A percentile compares a stretch with the other conserved stretches of the same genome.
These are phyloP conservation scores for Anarsia innoxiella DNA, from an alignment of 2,888 invertebrate genomes.

Conservation along the genomic window DNA sequence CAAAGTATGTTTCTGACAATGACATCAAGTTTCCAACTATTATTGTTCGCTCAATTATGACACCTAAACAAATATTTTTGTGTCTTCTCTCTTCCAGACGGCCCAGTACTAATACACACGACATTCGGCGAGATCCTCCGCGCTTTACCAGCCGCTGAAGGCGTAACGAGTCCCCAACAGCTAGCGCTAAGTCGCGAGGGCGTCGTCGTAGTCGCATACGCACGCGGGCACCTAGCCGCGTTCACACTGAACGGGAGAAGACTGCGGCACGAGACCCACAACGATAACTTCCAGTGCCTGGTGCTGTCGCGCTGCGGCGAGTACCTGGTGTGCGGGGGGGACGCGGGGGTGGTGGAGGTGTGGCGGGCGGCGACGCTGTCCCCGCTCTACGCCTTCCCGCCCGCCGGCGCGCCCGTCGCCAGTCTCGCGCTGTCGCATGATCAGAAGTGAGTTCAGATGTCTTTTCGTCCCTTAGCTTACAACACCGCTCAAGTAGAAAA, in stretches of 20 bases:
- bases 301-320: conserved; percentile 97
- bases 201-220: conserved; percentile 95
- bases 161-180: conserved; percentile 85
- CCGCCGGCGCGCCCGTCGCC: conserved; percentile 95
- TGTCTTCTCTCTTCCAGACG: no score
- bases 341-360: conserved; percentile 97
- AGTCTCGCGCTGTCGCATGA: conserved; percentile 98
- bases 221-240: conserved; percentile 92
- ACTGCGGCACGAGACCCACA: conserved; percentile 92
- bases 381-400: conserved; percentile 97
- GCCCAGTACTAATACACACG: conserved; percentile 97
- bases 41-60: no score
- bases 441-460: conserved; percentile 93
- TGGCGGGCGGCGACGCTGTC: conserved; percentile 98
- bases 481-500: no score
- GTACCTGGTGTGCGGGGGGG: conserved; percentile 98
- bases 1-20: no score
- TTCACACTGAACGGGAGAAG: conserved; percentile 96
- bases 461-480: no score
- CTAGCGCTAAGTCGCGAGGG: conserved; percentile 97
- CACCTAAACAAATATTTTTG: no score
- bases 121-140: conserved; percentile 97
- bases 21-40: no score
- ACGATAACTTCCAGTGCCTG: conserved; percentile 96
- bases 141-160: conserved; percentile 87